Evolutionary conservation across 2,888 invertebrate species (phyloP), one percentile per base, ranked within the genome.

Genomic region (Parasteatoda lunata): DNA sequence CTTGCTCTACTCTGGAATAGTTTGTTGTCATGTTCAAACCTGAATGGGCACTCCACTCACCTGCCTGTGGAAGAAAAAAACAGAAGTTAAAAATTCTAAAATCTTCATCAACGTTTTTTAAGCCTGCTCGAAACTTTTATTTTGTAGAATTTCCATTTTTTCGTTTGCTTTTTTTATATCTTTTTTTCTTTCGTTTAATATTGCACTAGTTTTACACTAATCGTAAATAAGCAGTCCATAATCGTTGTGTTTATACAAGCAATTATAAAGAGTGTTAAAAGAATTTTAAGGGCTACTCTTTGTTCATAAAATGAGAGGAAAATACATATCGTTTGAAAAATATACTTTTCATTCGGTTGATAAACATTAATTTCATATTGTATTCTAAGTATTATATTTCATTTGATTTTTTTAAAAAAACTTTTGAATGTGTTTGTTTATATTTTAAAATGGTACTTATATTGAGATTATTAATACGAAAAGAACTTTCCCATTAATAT

Each of bases 1-100:
- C 89, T 75, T 90, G 90, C 52, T 89, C 90, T 0, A 96, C 94
- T 89, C 96, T 94, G 47, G 95, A 94, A 90, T 95, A 95, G 92
- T 96, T 96, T 8, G 95, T 95, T 8, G 96, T 94, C 64, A 95
- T 93, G 0, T 96, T 93, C 87, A 94, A 94, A 4, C 97, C 96
- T 30, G 94, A 94, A 89, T 94, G 94, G 90, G 97, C 96, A 45
- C 95, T 95, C 97, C 97, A 97, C 91, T 96, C 96, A 47, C 96
- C 97, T 5, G 97, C 95, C 95, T 95, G 91, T 30, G 47, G 30
- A 77, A 73, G 73, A 6, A 65, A 69, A 3, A 52, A 72, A 48
- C 45, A 30, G 15, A 30, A n/a, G 15, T 64, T 7, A n/a, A 15
- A n/a, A 15, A 64, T 4, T n/a, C 4, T n/a, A 59, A 59, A 59